Evolutionary conservation across 2,888 invertebrate genomes (phyloP), one percentile per base, ranked within the genome.

Genomic region (Epsilonema sp.): DNA sequence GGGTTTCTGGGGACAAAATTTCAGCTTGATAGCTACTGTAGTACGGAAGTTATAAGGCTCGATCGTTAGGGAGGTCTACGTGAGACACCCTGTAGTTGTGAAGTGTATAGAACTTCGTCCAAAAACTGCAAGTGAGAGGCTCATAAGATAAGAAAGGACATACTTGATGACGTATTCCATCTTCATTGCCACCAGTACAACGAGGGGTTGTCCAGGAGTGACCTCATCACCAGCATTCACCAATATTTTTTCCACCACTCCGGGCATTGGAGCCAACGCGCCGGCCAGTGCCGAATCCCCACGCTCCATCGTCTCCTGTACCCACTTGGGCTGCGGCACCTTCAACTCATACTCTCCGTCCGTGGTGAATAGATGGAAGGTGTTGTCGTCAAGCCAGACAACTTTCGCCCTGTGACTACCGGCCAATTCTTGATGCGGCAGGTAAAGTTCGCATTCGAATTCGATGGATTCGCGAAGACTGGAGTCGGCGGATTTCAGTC

Each of bases 141-240:
- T n/a, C n/a, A n/a, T n/a, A n/a, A n/a, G n/a, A n/a, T n/a, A n/a
- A n/a, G n/a, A n/a, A n/a, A n/a, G n/a, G 64, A 5, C 43, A 20
- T 36, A 55, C 56, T 80, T 80, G 16, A 97, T 79, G 16, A 89
- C 78, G 65, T 92, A 82, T 75, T 97, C 97, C 97, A 99, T 99
- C 73, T 99, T 97, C 97, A 97, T 97, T 1, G 97, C 97, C 53
- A 90, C 87, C 62, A 97, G 79, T 40, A 92, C 81, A 51, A 92
- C 78, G 2, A 99, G 70, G 0, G 83, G 78, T 63, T 94, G 87
- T 1, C 90, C 92, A 63, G 77, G 76, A 52, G 78, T 76, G 2
- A 97, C 87, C 58, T 64, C 55, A 58, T 87, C 81, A 1, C 89
- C 90, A 23, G 75, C 71, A 50, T 75, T 74, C 2, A 94, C 86